Conservation (phyloP, 2,113 vertebrate genomes). For the Hyperoodon ampullatus region DNA sequence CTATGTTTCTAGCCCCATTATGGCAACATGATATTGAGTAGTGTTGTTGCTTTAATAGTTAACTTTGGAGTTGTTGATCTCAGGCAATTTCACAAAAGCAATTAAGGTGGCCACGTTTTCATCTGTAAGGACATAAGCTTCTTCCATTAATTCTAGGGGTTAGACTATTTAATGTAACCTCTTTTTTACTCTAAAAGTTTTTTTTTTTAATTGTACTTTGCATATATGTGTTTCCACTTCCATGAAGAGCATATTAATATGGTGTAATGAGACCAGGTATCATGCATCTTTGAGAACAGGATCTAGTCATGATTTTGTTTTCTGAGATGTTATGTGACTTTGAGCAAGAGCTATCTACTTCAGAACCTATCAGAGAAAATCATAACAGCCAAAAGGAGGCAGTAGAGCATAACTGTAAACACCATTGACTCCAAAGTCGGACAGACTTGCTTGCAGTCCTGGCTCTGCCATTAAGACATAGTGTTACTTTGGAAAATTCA, state of each 20-base stretch:
- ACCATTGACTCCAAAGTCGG: neutral
- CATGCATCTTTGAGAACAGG: neutral
- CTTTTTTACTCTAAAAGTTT: neutral
- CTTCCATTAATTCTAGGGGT: neutral
- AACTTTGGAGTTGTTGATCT: neutral
- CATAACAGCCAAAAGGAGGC: neutral
- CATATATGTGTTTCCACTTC: neutral
- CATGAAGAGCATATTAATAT: neutral
- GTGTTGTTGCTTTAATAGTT: neutral
- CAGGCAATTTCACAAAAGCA: neutral
- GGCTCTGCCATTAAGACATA: neutral
- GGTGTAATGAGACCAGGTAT: neutral
- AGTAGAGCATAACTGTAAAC: neutral
- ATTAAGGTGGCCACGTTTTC: neutral
- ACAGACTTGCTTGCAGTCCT: neutral
- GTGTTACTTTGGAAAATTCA: neutral
- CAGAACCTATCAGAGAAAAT: neutral
- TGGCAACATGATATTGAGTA: neutral
- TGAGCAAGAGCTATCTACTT: neutral
- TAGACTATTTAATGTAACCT: neutral
- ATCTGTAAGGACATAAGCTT: neutral
- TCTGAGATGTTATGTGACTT: neutral
- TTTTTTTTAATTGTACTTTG: neutral
- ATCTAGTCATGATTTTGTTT: neutral
- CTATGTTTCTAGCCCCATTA: neutral